Evolutionary conservation across 2,797 vertebrate genomes (phyloP).

Genomic region (Borostomias antarcticus): DNA sequence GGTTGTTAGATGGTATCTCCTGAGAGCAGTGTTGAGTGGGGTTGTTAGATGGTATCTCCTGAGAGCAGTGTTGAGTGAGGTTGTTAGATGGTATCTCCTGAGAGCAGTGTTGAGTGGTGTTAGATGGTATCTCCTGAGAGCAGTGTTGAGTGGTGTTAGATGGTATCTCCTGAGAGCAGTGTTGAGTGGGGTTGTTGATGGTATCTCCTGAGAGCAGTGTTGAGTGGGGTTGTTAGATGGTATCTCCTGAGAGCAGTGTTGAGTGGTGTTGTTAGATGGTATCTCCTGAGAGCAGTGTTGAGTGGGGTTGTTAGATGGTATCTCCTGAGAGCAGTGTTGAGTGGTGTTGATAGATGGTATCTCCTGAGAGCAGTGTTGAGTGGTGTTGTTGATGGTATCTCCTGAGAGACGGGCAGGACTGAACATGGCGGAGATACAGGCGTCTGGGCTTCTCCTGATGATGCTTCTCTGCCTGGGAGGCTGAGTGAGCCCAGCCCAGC

Average conservation of each 20-base stretch:
- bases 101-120: no score
- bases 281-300: conserved; percentile 34
- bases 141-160: no score
- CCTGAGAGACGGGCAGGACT: conserved; percentile 2
- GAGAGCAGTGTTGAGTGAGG: conserved; percentile 13
- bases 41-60: conserved; percentile 42
- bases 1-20: conserved; percentile 6
- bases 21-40: no score
- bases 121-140: conserved; percentile 42
- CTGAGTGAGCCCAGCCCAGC: conserved; percentile 30
- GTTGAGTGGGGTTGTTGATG: no score
- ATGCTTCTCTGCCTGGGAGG: conserved; percentile 58
- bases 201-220: conserved; percentile 34
- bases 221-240: no score
- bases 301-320: no score
- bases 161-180: conserved; percentile 3
- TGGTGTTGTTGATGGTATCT: no score
- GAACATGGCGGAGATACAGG: no score
- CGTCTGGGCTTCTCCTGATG: conserved; percentile 59
- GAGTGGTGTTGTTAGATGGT: conserved; percentile 36
- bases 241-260: conserved; percentile 11
- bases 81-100: conserved; percentile 1
- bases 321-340: neutral
- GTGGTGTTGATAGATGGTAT: conserved; percentile 42
- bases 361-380: conserved; percentile 27